phyloP scores from a whole-genome alignment of 2,797 vertebrate species.

The Uromys caudimaculatus region DNA sequence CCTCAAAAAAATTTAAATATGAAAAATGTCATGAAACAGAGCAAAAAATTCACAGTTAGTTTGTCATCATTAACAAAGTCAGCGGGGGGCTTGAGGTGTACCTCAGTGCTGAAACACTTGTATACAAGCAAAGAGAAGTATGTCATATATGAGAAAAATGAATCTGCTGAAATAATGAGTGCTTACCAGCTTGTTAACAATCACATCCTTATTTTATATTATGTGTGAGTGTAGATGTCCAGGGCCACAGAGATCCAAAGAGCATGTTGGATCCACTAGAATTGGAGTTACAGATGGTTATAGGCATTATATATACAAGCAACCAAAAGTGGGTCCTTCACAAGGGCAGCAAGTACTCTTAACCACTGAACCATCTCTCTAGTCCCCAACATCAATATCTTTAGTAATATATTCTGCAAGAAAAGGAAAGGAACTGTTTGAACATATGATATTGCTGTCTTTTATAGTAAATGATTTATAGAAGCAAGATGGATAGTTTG shows the following conservation, averaged over 20 bases:
- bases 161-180: conserved; percentile 25
- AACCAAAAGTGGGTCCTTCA: neutral
- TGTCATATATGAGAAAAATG: neutral
- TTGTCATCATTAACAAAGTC: conserved; percentile 15
- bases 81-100: neutral
- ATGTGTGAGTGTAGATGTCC: neutral
- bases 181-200: neutral
- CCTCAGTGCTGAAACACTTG: neutral
- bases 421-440: neutral
- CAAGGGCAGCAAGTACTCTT: neutral
- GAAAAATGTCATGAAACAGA: neutral
- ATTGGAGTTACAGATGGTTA: neutral
- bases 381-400: neutral
- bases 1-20: conserved; percentile 39
- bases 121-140: neutral
- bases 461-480: neutral
- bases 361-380: neutral
- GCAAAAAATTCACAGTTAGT: neutral
- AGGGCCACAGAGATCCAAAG: neutral
- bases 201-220: neutral
- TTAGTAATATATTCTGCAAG: neutral
- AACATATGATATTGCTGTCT: neutral
- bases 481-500: conserved; percentile 20
- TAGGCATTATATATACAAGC: neutral
- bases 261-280: neutral